A percentile compares a stretch with the other conserved stretches of the same genome.
These are phyloP conservation scores for pig (Sus scrofa) DNA, from an alignment of 2,113 vertebrate species.

Conservation along the genomic window DNA sequence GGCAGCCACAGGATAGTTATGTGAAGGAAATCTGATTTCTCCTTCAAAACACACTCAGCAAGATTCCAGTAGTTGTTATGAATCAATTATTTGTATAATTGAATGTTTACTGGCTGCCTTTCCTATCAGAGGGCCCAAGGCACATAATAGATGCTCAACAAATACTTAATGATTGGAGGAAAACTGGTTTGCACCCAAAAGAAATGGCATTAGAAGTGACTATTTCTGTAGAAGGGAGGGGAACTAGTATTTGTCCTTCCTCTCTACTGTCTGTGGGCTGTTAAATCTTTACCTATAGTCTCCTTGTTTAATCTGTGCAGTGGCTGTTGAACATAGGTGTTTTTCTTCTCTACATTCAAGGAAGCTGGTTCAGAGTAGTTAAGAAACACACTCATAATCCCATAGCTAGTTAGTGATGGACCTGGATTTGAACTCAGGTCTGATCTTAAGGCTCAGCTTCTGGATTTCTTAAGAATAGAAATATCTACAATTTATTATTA, in stretches of 20 bases:
- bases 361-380: neutral
- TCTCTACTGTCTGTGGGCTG: neutral
- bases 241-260: neutral
- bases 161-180: neutral
- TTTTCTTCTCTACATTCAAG: neutral
- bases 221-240: conserved; percentile 8
- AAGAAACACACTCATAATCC: neutral
- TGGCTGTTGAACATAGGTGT: neutral
- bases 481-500: neutral
- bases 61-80: neutral
- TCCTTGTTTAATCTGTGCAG: neutral
- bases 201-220: neutral
- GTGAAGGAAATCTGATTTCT: neutral
- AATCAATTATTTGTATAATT: neutral
- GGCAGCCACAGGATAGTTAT: neutral
- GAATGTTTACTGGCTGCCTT: neutral
- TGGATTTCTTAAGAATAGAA: conserved; percentile 28
- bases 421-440: neutral
- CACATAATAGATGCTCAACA: neutral
- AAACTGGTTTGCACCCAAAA: neutral
- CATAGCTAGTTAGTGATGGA: neutral
- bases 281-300: neutral
- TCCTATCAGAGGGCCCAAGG: neutral
- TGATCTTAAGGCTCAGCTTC: neutral
- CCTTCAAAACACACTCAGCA: neutral